Evolutionary conservation across 2,888 invertebrate genomes (phyloP).

Genomic region (Amphipyra berbera): DNA sequence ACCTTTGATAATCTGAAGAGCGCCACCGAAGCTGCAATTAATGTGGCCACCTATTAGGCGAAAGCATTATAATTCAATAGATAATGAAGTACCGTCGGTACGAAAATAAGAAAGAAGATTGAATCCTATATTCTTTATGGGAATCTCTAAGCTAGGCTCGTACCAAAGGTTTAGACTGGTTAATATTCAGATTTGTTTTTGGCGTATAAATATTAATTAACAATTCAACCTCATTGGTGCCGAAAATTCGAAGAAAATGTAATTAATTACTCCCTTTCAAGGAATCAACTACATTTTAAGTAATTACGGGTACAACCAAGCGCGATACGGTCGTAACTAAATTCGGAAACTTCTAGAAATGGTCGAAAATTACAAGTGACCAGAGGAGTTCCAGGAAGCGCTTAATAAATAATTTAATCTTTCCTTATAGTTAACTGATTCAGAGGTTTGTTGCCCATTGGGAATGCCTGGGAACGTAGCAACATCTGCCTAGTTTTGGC

Average conservation of each 20-base stretch:
- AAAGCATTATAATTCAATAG: too few species aligned
- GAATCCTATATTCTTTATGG: background rate
- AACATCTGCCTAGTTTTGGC: slow-evolving; percentile 39
- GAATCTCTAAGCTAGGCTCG: background rate
- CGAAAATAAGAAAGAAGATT: too few species aligned
- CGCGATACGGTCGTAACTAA: slow-evolving; percentile 6
- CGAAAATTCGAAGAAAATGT: slow-evolving; percentile 11
- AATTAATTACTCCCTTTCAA: slow-evolving; percentile 24
- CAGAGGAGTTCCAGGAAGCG: background rate
- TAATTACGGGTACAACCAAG: slow-evolving; percentile 20
- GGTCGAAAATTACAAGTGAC: slow-evolving; percentile 25
- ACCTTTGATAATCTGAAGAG: too few species aligned
- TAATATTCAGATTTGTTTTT: background rate
- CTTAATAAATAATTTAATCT: slow-evolving; percentile 22
- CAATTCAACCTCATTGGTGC: background rate
- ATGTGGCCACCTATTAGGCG: too few species aligned
- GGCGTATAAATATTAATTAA: background rate
- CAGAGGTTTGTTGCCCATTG: slow-evolving; percentile 10
- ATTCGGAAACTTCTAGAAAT: slow-evolving; percentile 18
- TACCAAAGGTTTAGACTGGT: background rate
- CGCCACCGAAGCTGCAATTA: too few species aligned
- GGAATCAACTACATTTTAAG: slow-evolving; percentile 8
- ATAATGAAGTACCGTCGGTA: too few species aligned
- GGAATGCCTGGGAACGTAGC: slow-evolving; percentile 13
- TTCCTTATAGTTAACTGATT: slow-evolving; percentile 26